Evolutionary conservation across 2,797 vertebrate species (phyloP).

Genomic region (Liasis olivaceus): DNA sequence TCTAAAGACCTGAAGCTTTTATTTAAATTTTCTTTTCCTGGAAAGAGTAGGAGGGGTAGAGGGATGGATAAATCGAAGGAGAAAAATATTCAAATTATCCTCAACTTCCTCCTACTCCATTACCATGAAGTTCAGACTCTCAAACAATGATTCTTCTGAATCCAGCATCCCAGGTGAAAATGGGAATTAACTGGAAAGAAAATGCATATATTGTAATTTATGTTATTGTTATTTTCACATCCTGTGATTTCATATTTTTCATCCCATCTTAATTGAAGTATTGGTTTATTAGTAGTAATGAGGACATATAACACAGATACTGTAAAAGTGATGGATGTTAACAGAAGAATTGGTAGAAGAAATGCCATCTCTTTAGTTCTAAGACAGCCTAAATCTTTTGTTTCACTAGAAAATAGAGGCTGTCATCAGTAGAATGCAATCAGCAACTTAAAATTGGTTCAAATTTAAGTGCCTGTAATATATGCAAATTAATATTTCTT

Average conservation of each 20-base stretch:
- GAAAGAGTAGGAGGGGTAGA: conserved; percentile 8
- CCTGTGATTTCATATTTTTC: background rate
- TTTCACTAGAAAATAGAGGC: background rate
- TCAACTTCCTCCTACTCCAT: conserved; percentile 7
- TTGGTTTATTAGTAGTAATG: background rate
- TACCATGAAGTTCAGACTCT: background rate
- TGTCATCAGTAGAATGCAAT: background rate
- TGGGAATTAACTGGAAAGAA: background rate
- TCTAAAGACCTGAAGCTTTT: conserved; percentile 64
- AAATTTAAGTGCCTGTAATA: background rate
- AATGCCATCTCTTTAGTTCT: background rate
- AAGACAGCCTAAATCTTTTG: background rate
- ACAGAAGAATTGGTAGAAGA: background rate
- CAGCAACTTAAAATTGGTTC: background rate
- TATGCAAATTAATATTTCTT: background rate
- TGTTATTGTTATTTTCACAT: background rate
- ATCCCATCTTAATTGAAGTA: background rate
- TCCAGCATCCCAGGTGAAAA: background rate
- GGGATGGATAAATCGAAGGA: background rate
- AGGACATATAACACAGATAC: background rate
- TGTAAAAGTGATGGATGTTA: background rate
- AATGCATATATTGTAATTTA: rapidly evolving
- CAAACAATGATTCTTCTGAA: rapidly evolving
- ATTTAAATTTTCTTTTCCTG: conserved; percentile 24
- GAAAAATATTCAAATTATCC: background rate